These are phyloP conservation scores for Enhydra lutris DNA, from an alignment of 2,113 vertebrate species.

Conservation along the genomic window DNA sequence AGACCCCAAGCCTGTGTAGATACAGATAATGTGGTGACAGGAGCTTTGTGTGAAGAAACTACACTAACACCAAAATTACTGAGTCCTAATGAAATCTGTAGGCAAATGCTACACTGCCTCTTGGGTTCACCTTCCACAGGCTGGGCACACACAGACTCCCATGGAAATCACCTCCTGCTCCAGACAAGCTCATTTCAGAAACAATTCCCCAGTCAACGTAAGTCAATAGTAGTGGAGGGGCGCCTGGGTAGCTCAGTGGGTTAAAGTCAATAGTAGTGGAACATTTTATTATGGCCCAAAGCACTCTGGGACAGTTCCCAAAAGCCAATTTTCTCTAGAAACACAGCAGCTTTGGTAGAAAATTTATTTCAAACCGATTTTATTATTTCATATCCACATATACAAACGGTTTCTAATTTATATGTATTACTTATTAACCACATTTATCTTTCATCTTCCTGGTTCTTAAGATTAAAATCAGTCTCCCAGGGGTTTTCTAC, in stretches of 20 bases:
- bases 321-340: slow-evolving; percentile 6
- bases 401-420: neutral
- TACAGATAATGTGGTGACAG: neutral
- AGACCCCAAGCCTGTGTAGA: neutral
- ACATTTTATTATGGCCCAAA: neutral
- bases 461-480: slow-evolving; percentile 51
- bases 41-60: neutral
- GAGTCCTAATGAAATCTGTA: neutral
- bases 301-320: neutral
- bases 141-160: neutral
- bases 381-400: neutral
- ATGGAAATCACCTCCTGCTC: neutral
- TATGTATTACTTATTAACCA: slow-evolving; percentile 49
- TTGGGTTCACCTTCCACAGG: too few relatives aligned
- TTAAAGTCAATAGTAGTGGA: neutral
- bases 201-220: neutral
- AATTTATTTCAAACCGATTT: neutral
- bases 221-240: neutral
- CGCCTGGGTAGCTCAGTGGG: too few relatives aligned
- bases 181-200: neutral
- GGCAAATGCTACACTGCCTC: neutral
- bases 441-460: slow-evolving; percentile 3
- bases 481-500: neutral
- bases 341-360: neutral
- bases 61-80: neutral